A percentile compares a stretch with the other conserved stretches of the same genome.
Evolutionary conservation across 1,140 invertebrate species (phyloP).

Genomic region (Samia ricini): DNA sequence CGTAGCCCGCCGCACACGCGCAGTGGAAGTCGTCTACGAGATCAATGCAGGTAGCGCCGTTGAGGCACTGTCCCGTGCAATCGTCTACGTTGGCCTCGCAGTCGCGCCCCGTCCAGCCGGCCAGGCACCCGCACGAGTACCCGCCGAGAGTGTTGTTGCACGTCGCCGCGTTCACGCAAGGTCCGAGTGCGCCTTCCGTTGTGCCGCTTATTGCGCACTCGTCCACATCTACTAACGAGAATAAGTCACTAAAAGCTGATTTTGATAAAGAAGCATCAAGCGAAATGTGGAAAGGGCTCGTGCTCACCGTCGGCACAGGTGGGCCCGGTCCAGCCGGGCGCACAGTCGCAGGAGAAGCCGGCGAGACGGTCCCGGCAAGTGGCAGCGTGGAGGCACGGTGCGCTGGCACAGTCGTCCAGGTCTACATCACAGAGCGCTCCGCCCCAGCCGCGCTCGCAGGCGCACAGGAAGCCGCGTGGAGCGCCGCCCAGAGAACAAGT

Average conservation of each 20-base stretch:
- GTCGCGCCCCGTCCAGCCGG: conserved; percentile 92
- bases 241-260: not conserved
- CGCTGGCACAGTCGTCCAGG: conserved; percentile 81
- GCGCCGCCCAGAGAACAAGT: conserved; percentile 80
- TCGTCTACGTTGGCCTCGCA: conserved; percentile 94
- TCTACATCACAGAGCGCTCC: conserved; percentile 85
- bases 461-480: conserved; percentile 83
- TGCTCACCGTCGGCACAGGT: conserved; percentile 48
- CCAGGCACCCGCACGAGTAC: conserved; percentile 88
- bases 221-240: conserved; percentile 78
- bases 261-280: not conserved
- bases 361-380: conserved; percentile 89
- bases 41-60: conserved; percentile 92
- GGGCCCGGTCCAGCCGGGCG: conserved; percentile 56
- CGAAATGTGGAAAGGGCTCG: not conserved
- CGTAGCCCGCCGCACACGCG: conserved; percentile 88
- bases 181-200: conserved; percentile 62
- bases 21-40: conserved; percentile 90
- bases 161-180: conserved; percentile 89
- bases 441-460: conserved; percentile 91
- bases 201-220: conserved; percentile 74
- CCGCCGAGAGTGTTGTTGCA: conserved; percentile 90
- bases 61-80: conserved; percentile 91
- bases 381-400: conserved; percentile 91
- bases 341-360: conserved; percentile 77